phyloP scores from a whole-genome alignment of 2,888 invertebrate species.

The Seira ritae region DNA sequence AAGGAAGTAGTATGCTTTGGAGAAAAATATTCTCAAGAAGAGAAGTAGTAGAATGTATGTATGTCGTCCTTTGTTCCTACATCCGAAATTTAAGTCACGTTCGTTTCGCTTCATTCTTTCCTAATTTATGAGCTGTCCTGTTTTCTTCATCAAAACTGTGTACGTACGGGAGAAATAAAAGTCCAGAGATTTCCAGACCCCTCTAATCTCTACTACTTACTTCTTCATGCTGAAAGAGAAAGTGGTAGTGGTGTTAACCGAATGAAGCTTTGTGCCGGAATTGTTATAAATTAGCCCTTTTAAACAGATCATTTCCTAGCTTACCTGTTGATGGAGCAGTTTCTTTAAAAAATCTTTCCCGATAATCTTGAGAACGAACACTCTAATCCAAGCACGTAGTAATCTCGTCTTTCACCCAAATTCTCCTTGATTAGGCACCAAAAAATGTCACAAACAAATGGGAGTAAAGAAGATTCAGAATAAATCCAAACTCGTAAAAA shows the following conservation, averaged over 20 bases:
- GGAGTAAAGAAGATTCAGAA: neutral
- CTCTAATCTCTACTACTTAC: neutral
- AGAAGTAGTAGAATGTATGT: no score
- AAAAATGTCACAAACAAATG: neutral
- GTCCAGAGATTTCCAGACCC: neutral
- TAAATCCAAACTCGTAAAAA: conserved; percentile 10
- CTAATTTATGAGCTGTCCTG: conserved; percentile 16
- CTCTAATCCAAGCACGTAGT: conserved; percentile 3
- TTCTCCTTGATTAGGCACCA: neutral
- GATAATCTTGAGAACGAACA: neutral
- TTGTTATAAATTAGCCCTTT: conserved; percentile 1
- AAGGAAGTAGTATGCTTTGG: neutral
- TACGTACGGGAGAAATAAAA: neutral
- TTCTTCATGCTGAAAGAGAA: neutral
- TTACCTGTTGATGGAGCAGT: neutral
- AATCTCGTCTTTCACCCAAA: neutral
- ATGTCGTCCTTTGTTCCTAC: neutral
- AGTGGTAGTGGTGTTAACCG: neutral
- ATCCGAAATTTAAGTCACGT: conserved; percentile 13
- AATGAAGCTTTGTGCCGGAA: neutral
- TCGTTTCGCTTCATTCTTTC: neutral
- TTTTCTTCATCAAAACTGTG: conserved; percentile 11
- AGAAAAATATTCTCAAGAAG: neutral
- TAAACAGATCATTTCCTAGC: conserved; percentile 5
- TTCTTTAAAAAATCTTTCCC: neutral